A percentile compares a stretch with the other conserved stretches of the same genome.
Conservation (phyloP, 1,140 invertebrate species). For the Acyrthosiphon pisum region DNA sequence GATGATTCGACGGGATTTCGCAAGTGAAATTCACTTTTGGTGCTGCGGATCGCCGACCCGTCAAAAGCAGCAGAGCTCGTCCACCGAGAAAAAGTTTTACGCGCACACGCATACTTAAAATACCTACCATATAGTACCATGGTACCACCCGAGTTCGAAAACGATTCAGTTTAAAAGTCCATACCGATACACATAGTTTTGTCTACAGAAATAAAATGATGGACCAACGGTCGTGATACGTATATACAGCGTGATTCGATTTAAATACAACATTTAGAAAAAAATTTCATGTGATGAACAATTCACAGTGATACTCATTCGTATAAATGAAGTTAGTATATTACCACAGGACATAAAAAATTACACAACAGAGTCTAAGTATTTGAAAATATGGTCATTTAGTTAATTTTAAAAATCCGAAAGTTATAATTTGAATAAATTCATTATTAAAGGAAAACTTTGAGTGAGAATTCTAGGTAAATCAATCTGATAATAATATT, state of each 20-base stretch:
- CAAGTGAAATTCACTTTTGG: not conserved
- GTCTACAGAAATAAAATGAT: not conserved
- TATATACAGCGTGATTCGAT: not conserved
- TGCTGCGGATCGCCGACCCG: not conserved
- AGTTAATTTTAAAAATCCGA: too few species aligned
- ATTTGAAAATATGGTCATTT: too few species aligned
- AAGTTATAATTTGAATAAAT: too few species aligned
- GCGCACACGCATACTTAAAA: not conserved
- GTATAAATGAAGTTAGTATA: not conserved
- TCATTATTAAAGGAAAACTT: not conserved
- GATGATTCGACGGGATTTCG: not conserved
- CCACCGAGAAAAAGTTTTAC: not conserved
- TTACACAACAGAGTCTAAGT: too few species aligned
- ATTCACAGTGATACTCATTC: not conserved
- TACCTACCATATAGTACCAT: not conserved
- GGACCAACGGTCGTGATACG: not conserved
- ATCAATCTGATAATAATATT: too few species aligned
- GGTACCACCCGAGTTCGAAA: not conserved
- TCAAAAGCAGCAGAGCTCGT: not conserved
- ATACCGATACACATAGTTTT: not conserved
- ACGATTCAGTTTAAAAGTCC: not conserved
- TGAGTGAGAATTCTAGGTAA: not conserved
- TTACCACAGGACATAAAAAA: too few species aligned
- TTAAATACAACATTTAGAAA: too few species aligned
- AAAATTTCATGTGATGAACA: not conserved